Evolutionary conservation across 2,888 invertebrate genomes (phyloP).

Genomic region (Hemaris fuciformis): DNA sequence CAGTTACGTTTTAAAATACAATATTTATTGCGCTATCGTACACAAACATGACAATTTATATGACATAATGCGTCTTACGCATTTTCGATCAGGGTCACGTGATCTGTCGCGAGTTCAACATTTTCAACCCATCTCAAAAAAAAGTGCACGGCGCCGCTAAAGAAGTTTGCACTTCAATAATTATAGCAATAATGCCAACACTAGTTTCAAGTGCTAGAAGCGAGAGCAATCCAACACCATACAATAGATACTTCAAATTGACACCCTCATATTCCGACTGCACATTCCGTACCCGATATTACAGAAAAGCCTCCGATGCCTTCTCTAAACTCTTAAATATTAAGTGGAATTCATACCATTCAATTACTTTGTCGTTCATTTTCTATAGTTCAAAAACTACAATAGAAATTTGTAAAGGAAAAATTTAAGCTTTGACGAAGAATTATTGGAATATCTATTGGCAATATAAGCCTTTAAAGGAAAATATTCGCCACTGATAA

Average conservation of each 20-base stretch:
- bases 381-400: background rate
- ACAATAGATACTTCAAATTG: conserved; percentile 47
- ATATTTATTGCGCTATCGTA: too few relatives aligned
- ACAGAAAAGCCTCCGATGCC: background rate
- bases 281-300: conserved; percentile 22
- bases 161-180: too few relatives aligned
- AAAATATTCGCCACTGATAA: background rate
- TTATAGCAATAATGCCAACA: background rate
- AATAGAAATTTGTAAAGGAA: background rate
- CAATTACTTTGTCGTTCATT: background rate
- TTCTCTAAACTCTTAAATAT: background rate
- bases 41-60: too few relatives aligned
- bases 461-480: background rate
- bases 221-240: conserved; percentile 20
- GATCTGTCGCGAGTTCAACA: too few relatives aligned
- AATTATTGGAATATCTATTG: background rate
- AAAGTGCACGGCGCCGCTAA: too few relatives aligned
- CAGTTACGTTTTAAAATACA: too few relatives aligned
- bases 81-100: too few relatives aligned
- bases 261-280: conserved; percentile 57
- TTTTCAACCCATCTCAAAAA: too few relatives aligned
- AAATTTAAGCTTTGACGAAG: background rate
- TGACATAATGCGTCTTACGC: too few relatives aligned
- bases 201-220: background rate
- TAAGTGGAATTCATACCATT: background rate